Conservation (phyloP, 2,113 vertebrate species). For the Uropsilus gracilis region DNA sequence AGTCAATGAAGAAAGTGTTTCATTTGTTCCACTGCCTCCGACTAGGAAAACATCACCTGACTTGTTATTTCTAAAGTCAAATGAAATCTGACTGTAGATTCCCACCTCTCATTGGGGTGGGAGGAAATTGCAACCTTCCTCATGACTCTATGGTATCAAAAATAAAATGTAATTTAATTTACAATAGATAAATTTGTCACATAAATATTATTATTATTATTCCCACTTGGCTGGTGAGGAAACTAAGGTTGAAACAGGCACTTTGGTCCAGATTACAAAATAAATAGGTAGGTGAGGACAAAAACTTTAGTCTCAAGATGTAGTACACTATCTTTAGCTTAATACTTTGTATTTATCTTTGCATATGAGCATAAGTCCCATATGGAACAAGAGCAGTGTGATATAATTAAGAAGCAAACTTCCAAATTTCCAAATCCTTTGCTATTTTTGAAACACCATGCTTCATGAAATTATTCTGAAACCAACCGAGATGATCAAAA, state of each 20-base stretch:
- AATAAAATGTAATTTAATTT: conserved; percentile 7
- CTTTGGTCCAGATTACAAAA: neutral
- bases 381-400: neutral
- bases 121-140: conserved; percentile 4
- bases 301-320: neutral
- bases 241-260: neutral
- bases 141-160: neutral
- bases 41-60: neutral
- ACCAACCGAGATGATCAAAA: neutral
- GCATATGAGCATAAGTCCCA: neutral
- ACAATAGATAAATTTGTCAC: neutral
- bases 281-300: neutral
- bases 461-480: conserved; percentile 37
- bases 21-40: neutral
- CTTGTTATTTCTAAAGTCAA: no score
- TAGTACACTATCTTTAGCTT: neutral
- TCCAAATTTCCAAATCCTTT: neutral
- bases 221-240: neutral
- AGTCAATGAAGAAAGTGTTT: neutral
- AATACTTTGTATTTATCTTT: neutral
- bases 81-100: no score
- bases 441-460: neutral
- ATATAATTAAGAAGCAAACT: conserved; percentile 41
- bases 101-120: neutral
- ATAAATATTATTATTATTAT: neutral